Conservation (phyloP, 2,888 invertebrate genomes). For the Ypsolopha sequella region DNA sequence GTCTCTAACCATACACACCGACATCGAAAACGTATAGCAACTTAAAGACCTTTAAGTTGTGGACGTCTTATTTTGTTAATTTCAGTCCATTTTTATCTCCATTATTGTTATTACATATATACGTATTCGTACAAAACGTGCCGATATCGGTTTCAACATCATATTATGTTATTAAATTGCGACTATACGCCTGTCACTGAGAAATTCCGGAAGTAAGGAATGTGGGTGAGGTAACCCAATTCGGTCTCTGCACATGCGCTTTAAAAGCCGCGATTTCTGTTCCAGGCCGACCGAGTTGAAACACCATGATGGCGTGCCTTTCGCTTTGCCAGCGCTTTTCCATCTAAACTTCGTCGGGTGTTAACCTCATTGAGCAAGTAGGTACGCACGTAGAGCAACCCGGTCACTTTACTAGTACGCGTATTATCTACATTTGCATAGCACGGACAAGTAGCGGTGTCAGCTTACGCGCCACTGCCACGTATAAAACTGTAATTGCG, state of each 20-base stretch:
- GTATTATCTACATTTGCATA: slow-evolving; percentile 64
- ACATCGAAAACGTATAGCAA: slow-evolving; percentile 42
- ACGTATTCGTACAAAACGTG: too few relatives aligned
- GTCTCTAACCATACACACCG: slow-evolving; percentile 47
- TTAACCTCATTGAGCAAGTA: slow-evolving; percentile 52
- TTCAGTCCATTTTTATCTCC: background rate
- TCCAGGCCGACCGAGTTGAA: slow-evolving; percentile 41
- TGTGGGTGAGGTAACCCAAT: slow-evolving; percentile 63
- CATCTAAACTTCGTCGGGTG: slow-evolving; percentile 40
- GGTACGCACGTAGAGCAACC: slow-evolving; percentile 40
- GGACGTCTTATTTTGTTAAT: slow-evolving; percentile 35
- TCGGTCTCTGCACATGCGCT: slow-evolving; percentile 58
- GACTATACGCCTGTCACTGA: slow-evolving; percentile 34
- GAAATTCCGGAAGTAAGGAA: slow-evolving; percentile 64
- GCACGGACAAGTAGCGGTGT: slow-evolving; percentile 59
- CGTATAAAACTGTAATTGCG: slow-evolving; percentile 30
- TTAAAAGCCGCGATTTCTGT: slow-evolving; percentile 46
- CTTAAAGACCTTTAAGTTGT: slow-evolving; percentile 37
- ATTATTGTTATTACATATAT: slow-evolving; percentile 28
- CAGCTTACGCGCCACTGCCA: slow-evolving; percentile 42
- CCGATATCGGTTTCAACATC: too few relatives aligned
- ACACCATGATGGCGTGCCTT: slow-evolving; percentile 24
- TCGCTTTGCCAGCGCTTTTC: slow-evolving; percentile 33
- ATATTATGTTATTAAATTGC: slow-evolving; percentile 19
- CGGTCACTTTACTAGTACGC: slow-evolving; percentile 59